Evolutionary conservation across 1,140 invertebrate species (phyloP), one percentile per base, ranked within the genome.

Genomic region (Antheraea mylitta): DNA sequence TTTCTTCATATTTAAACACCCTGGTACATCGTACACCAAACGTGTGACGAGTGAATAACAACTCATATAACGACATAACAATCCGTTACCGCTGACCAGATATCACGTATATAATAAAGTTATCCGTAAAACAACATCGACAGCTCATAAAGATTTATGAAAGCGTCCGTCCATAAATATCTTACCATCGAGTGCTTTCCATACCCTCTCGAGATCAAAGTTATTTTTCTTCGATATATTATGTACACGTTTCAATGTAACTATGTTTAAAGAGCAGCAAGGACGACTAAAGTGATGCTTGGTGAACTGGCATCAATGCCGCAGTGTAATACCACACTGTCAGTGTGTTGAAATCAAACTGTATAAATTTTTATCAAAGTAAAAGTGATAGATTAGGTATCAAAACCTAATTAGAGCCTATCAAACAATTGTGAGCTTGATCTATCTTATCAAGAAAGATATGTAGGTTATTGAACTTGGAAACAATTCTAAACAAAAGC

Each of bases 71-170:
- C 18, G 59, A 22, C 59, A 61, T 36, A 61, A 61, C 18, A 19
- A 61, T 61, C 59, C 11, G 59, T 53, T 53, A 53, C 45, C 11
- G 16, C 5, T 1, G 45, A 16, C 45, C 45, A 53, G 45, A 53
- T 53, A 53, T 53, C 45, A 53, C 18, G 19, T 61, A 65, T 19
- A 19, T 64, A 65, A 70, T 70, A 71, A 74, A 74, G 63, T 63
- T 68, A 68, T 71, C 67, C 66, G 70, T 68, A 70, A 71, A 72
- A 72, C 59, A 68, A 68, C 68, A 68, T 67, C 70, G 70, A 65
- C 70, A 75, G 37, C 38, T 61, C 68, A 61, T 72, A 70, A 69
- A 72, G 70, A 75, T 70, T 75, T 72, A 75, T 68, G 74, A 75
- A 69, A 66, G 67, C 62, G 62, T 58, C 66, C 70, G 19, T 16